phyloP scores from a whole-genome alignment of 2,797 vertebrate species.

The Pyrrhura leucotis region DNA sequence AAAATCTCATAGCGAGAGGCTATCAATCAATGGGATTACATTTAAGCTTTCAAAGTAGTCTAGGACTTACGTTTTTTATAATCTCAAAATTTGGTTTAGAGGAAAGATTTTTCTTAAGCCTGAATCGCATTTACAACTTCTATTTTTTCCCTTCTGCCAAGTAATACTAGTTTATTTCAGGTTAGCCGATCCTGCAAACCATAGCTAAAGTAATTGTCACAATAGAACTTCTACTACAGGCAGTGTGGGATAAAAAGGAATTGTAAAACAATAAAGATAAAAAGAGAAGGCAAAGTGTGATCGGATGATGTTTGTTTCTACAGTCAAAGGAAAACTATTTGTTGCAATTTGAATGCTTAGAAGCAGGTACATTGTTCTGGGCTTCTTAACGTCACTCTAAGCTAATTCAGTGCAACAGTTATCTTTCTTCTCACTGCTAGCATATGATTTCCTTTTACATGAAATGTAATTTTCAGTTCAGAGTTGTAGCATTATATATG shows the following conservation, averaged over 20 bases:
- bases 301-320: background rate
- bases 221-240: background rate
- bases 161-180: background rate
- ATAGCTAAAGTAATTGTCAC: background rate
- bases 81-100: background rate
- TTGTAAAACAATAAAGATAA: background rate
- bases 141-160: background rate
- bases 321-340: background rate
- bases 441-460: background rate
- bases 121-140: background rate
- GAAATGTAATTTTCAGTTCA: background rate
- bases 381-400: background rate
- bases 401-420: background rate
- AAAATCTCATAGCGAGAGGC: background rate
- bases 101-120: background rate
- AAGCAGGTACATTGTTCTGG: background rate
- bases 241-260: background rate
- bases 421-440: background rate
- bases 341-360: background rate
- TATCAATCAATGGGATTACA: background rate
- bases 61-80: background rate
- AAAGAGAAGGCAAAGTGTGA: background rate
- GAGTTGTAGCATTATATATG: rapidly evolving
- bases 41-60: background rate
- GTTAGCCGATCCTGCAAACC: background rate